Percentiles rank a stretch among this genome's conserved stretches.
Conservation (phyloP, 2,888 invertebrate genomes). For the Ormyrus labotus region DNA sequence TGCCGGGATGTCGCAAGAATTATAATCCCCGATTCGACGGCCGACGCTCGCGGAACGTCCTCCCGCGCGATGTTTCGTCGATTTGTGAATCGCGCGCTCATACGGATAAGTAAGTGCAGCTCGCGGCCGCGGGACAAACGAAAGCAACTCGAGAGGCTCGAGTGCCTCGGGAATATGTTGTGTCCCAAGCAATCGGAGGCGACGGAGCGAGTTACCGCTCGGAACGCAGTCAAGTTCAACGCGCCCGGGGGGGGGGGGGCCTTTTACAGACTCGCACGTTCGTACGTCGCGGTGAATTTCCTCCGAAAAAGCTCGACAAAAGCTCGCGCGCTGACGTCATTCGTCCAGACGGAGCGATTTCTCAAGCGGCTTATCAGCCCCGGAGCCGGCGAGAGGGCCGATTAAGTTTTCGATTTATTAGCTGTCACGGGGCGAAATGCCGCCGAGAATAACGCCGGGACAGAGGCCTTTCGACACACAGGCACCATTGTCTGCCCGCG, state of each 20-base stretch:
- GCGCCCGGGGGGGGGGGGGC: slow-evolving; percentile 45
- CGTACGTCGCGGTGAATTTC: too few species aligned
- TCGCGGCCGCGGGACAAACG: neutral
- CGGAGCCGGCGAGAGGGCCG: slow-evolving; percentile 10
- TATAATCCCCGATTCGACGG: neutral
- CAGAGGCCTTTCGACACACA: slow-evolving; percentile 38
- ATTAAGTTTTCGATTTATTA: slow-evolving; percentile 50
- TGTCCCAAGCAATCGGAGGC: slow-evolving; percentile 21
- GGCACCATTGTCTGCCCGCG: slow-evolving; percentile 41
- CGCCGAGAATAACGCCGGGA: slow-evolving; percentile 6
- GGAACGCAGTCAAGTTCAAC: slow-evolving; percentile 54
- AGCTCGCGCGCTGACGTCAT: neutral
- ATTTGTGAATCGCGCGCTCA: slow-evolving; percentile 40
- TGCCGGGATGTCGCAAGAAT: neutral
- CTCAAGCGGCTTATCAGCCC: neutral
- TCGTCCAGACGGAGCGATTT: slow-evolving; percentile 2
- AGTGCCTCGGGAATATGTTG: neutral
- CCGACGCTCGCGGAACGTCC: neutral
- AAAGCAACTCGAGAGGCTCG: neutral
- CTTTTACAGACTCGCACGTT: neutral
- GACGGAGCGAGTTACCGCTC: neutral
- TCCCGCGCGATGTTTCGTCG: slow-evolving; percentile 17
- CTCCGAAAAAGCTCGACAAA: neutral
- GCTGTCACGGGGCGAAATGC: slow-evolving; percentile 13
- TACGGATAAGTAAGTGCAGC: slow-evolving; percentile 19